Percentiles rank a stretch among this genome's conserved stretches.
phyloP scores from a whole-genome alignment of 2,797 vertebrate genomes.

The Miichthys miiuy region DNA sequence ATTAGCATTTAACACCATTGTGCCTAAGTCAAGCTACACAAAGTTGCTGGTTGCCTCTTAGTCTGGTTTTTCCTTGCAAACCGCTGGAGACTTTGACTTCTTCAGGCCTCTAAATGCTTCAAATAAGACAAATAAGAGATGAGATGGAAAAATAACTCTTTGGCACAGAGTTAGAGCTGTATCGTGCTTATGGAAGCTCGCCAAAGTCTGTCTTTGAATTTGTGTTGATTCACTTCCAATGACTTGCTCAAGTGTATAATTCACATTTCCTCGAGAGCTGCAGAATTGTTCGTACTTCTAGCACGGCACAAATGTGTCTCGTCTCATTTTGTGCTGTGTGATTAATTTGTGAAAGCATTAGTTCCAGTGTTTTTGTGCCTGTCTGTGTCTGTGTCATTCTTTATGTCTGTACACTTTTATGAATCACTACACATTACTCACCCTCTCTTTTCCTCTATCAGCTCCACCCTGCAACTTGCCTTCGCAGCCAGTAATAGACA shows the following conservation, averaged over 20 bases:
- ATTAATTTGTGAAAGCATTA: constrained; percentile 22
- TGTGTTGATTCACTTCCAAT: neutral
- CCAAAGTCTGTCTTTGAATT: neutral
- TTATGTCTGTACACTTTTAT: constrained; percentile 35
- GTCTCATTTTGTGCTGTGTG: constrained; percentile 10
- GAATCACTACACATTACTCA: constrained; percentile 65
- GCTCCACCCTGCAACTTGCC: constrained; percentile 44
- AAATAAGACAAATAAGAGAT: neutral
- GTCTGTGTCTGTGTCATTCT: constrained; percentile 18
- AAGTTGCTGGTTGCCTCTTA: neutral
- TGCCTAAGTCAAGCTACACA: neutral
- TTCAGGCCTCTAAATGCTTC: neutral
- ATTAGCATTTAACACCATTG: no score
- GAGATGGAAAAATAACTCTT: neutral
- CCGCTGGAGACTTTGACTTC: no score
- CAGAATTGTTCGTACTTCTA: neutral
- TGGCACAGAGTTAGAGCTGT: neutral
- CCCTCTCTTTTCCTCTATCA: constrained; percentile 42
- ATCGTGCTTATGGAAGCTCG: neutral
- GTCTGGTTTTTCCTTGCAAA: neutral
- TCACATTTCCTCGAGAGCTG: neutral
- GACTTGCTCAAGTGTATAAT: neutral
- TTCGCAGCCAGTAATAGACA: constrained; percentile 46
- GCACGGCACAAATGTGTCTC: neutral
- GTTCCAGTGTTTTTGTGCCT: constrained; percentile 9